These are phyloP conservation scores for Drosophila neonasuta DNA, from an alignment of 2,888 invertebrate genomes.

Conservation along the genomic window DNA sequence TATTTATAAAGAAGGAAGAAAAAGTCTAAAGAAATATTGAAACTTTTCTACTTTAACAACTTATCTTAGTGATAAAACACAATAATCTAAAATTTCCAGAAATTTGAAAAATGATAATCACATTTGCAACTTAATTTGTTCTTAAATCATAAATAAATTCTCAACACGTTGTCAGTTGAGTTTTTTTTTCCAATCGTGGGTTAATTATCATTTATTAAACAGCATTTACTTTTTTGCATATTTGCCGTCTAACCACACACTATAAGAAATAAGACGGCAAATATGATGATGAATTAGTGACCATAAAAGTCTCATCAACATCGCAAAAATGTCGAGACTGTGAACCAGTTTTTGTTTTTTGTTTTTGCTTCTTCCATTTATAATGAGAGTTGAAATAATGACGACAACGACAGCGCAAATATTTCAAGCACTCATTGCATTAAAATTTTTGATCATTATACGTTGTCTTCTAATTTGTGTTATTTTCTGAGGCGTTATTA, in stretches of 20 bases:
- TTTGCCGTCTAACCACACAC: conserved; percentile 13
- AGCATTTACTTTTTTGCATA: conserved; percentile 7
- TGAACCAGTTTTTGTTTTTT: conserved; percentile 56
- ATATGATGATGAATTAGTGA: conserved; percentile 34
- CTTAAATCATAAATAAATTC: not conserved
- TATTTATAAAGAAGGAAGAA: no score
- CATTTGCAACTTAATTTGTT: not conserved
- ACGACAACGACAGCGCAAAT: conserved; percentile 1
- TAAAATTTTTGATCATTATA: conserved; percentile 25
- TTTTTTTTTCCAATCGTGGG: conserved; percentile 13
- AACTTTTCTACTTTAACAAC: no score
- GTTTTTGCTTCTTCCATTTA: not conserved
- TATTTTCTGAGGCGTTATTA: conserved; percentile 5
- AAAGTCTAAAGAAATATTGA: no score
- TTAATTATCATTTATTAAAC: conserved; percentile 27
- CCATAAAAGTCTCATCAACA: conserved; percentile 50
- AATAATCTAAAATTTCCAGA: no score
- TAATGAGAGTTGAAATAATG: conserved; percentile 3
- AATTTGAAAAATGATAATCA: conserved; percentile 4
- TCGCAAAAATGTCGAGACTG: conserved; percentile 12
- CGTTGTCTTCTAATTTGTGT: conserved; percentile 1
- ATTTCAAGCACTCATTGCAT: conserved; percentile 19
- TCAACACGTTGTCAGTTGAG: conserved; percentile 9
- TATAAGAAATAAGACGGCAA: conserved; percentile 27
- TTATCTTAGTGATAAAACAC: not conserved